phyloP scores from a whole-genome alignment of 2,797 vertebrate genomes.

The Ctenosaura bakeri region DNA sequence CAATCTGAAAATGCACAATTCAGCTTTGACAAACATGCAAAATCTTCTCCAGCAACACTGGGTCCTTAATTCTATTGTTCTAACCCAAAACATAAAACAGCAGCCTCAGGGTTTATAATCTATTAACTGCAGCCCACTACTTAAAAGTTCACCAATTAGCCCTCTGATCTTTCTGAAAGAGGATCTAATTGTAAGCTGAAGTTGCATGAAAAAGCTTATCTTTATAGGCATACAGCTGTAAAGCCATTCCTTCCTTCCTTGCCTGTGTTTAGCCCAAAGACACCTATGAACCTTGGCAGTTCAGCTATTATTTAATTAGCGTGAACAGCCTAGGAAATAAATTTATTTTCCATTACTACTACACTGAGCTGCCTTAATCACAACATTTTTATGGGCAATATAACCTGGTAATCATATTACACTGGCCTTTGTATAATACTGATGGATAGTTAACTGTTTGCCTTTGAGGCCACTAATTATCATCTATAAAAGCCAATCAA shows the following conservation, averaged over 20 bases:
- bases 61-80: conserved; percentile 23
- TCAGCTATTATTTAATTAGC: conserved; percentile 39
- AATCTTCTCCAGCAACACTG: neutral
- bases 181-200: neutral
- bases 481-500: conserved; percentile 42
- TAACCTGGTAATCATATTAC: conserved; percentile 14
- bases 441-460: conserved; percentile 42
- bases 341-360: conserved; percentile 38
- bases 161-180: neutral
- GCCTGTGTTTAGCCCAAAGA: conserved; percentile 6
- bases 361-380: conserved; percentile 19
- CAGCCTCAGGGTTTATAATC: conserved; percentile 33
- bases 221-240: conserved; percentile 5
- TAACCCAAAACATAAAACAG: conserved; percentile 35
- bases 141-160: neutral
- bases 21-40: neutral
- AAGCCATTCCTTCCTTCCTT: neutral
- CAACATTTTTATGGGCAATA: conserved; percentile 47
- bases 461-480: conserved; percentile 40
- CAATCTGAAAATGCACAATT: conserved; percentile 1
- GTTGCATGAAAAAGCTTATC: conserved; percentile 9
- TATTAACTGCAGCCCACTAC: conserved; percentile 26
- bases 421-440: conserved; percentile 38
- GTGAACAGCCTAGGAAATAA: conserved; percentile 30
- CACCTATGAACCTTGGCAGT: conserved; percentile 5